Base-by-base conservation (phyloP, 2,888 invertebrate genomes). In the Synanthedon vespiformis region DNA sequence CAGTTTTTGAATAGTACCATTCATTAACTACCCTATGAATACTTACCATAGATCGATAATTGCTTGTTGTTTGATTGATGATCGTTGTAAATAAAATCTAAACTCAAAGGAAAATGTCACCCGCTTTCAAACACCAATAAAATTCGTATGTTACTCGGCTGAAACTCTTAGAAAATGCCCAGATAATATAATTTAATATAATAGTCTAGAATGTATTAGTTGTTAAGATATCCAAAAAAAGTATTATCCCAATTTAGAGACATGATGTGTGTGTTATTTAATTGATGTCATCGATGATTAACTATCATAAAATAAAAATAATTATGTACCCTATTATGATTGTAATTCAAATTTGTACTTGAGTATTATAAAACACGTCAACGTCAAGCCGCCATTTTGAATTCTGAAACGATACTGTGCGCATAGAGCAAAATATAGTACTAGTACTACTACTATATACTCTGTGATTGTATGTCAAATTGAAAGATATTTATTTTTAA, bases 191-290 rank as follows among this genome's bases (percentile, higher is more conserved):
- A 84, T 68, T 78, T 82, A n/a, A n/a, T n/a, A n/a, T n/a, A n/a
- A n/a, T n/a, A 84, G 81, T 67, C 70, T 84, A 81, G 79, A 74
- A 61, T 57, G 74, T 64, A 65, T 81, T 18, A 81, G 80, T 58
- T 71, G 56, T 80, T 34, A 84, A 85, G 85, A 75, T 16, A 16
- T 79, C 74, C 75, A 82, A 73, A 86, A 86, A 16, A 18, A 18
- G 86, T 86, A 86, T 86, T 86, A 85, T 79, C 82, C 85, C 83
- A 82, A 75, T 75, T 80, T 84, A 83, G 83, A 73, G 83, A 73
- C 71, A 81, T 73, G 81, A 81, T 81, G 78, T 81, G 82, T 84
- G 84, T 84, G 34, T 34, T 34, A 34, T 34, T 34, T 63, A 64
- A 69, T 67, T 63, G 63, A 69, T 67, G 65, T 74, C 72, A 69